Evolutionary conservation across 2,113 vertebrate species (phyloP).

Genomic region (Clarias macrocephalus): DNA sequence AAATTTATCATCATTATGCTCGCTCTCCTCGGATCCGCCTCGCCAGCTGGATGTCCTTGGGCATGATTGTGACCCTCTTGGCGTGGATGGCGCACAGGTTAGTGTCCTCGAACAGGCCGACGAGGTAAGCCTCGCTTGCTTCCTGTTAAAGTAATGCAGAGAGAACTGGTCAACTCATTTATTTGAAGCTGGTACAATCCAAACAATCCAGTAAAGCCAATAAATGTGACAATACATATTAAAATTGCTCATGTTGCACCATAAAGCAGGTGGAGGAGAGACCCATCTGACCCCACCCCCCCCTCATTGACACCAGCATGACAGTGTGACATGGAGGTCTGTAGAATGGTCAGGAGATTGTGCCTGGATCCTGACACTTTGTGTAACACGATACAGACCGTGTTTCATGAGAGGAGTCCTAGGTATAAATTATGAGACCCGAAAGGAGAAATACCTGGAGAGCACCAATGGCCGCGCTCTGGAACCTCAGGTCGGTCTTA

Average conservation of each 20-base stretch:
- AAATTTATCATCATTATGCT: slow-evolving; percentile 66
- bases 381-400: neutral
- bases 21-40: slow-evolving; percentile 81
- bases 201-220: neutral
- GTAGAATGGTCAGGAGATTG: neutral
- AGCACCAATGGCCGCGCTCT: slow-evolving; percentile 80
- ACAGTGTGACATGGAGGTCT: neutral
- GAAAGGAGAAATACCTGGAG: slow-evolving; percentile 67
- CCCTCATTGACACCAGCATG: neutral
- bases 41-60: slow-evolving; percentile 83
- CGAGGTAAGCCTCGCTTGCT: slow-evolving; percentile 79
- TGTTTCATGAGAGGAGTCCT: too few relatives aligned
- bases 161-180: neutral
- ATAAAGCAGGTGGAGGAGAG: neutral
- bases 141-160: slow-evolving; percentile 58
- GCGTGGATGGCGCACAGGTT: slow-evolving; percentile 80
- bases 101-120: slow-evolving; percentile 79
- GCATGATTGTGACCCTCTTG: slow-evolving; percentile 82
- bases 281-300: neutral
- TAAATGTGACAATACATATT: too few relatives aligned
- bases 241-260: too few relatives aligned
- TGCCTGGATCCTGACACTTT: too few relatives aligned
- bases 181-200: too few relatives aligned
- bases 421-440: too few relatives aligned
- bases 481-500: slow-evolving; percentile 81